Evolutionary conservation across 2,797 vertebrate species (phyloP).

Genomic region (Anomalospiza imberbis): DNA sequence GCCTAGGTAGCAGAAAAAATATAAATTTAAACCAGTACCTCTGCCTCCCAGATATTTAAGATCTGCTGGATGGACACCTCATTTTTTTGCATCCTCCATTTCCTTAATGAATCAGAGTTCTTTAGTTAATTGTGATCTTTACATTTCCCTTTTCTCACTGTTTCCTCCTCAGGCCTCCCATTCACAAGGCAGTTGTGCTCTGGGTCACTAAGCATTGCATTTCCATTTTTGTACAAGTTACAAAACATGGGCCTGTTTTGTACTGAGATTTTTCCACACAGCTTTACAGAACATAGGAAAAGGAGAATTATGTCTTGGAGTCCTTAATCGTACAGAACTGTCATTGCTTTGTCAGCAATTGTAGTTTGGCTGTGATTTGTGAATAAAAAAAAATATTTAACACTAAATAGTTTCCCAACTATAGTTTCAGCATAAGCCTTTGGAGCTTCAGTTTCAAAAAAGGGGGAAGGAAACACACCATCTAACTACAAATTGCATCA

Average conservation of each 20-base stretch:
- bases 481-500: background rate
- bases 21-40: background rate
- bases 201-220: background rate
- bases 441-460: background rate
- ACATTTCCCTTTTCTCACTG: background rate
- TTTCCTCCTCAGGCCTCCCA: slow-evolving; percentile 26
- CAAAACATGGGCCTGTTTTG: background rate
- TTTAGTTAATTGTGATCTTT: slow-evolving; percentile 16
- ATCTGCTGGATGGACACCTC: background rate
- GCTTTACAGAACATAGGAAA: slow-evolving; percentile 3
- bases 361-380: background rate
- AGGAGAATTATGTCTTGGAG: background rate
- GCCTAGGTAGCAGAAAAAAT: background rate
- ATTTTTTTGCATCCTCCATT: background rate
- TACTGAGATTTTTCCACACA: background rate
- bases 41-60: background rate
- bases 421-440: background rate
- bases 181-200: background rate
- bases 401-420: background rate
- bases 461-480: background rate
- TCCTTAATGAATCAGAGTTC: slow-evolving; percentile 22
- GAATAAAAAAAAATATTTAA: background rate
- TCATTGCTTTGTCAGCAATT: background rate
- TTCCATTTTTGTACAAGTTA: slow-evolving; percentile 13
- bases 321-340: background rate